Base-by-base conservation (phyloP, 2,113 vertebrate genomes). In the Menura novaehollandiae region DNA sequence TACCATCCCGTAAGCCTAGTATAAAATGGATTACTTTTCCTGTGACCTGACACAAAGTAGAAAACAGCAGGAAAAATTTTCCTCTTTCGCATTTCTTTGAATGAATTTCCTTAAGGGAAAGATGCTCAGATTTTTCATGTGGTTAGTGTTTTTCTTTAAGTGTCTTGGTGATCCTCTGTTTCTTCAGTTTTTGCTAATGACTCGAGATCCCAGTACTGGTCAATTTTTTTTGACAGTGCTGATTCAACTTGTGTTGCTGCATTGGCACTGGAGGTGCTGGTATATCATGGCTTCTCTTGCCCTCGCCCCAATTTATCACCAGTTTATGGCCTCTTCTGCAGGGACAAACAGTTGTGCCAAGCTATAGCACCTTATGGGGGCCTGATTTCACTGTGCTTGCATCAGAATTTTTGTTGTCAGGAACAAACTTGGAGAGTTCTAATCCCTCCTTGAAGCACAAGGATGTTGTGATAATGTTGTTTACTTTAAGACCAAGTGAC, bases 381-480 rank as follows among this genome's bases (percentile, higher is more conserved):
- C 58, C 77, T 58, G 52, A 68, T 88, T 82, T 85, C 91, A 75
- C 93, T 96, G 93, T 92, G 87, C 58, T 92, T 59, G 60, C 52
- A 11, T 68, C 52, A 32, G 52, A 80, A 74, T 30, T 68, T 89
- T 77, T 87, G 60, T 52, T 1, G 1, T 80, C 18, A 56, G 73
- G 76, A 91, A 30, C 28, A 27, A 69, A 68, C 26, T 17, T 13
- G 47, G 78, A 75, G 75, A 85, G 55, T 75, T 93, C 28, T 11
- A 15, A 41, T 77, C 44, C 51, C 26, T 91, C 72, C 75, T 33
- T 35, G 72, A 59, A 74, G 63, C 39, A 32, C 10, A 0, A 26
- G 39, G 51, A 39, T 35, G 39, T 80, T 63, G 67, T 0, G 5
- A 15, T 79, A 49, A 27, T 60, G 58, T 52, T 58, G 13, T 91